Conservation (phyloP, 2,888 invertebrate species). For the Gandaritis pyraliata region DNA sequence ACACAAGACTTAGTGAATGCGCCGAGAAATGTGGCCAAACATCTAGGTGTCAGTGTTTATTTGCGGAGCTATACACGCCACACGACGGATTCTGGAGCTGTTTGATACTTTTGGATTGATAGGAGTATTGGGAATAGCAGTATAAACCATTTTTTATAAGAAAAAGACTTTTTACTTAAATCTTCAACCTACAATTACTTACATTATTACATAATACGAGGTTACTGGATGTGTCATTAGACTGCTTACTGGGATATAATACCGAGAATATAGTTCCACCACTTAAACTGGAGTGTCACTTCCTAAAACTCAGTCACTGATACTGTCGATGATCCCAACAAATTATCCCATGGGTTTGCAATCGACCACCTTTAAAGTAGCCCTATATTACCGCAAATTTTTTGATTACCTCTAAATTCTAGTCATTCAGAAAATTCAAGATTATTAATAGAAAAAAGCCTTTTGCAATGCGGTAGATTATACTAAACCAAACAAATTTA, state of each 20-base stretch:
- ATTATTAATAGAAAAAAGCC: too few species aligned
- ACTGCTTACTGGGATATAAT: slow-evolving; percentile 62
- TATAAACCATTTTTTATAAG: too few species aligned
- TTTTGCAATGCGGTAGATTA: too few species aligned
- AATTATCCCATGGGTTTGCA: too few species aligned
- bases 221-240: slow-evolving; percentile 61
- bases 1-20: slow-evolving; percentile 72
- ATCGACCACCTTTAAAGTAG: too few species aligned
- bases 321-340: not conserved
- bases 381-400: too few species aligned
- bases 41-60: slow-evolving; percentile 73
- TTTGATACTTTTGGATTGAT: slow-evolving; percentile 15
- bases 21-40: slow-evolving; percentile 76
- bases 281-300: slow-evolving; percentile 38
- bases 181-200: too few species aligned
- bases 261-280: slow-evolving; percentile 49
- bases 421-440: too few species aligned
- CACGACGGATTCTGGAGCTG: slow-evolving; percentile 46
- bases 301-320: not conserved
- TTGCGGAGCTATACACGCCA: slow-evolving; percentile 71
- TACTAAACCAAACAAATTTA: too few species aligned
- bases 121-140: not conserved
- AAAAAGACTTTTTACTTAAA: too few species aligned
- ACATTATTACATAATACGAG: too few species aligned
- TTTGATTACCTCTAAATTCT: too few species aligned